These are phyloP conservation scores for Merops nubicus DNA, from an alignment of 2,113 vertebrate genomes.

Conservation along the genomic window DNA sequence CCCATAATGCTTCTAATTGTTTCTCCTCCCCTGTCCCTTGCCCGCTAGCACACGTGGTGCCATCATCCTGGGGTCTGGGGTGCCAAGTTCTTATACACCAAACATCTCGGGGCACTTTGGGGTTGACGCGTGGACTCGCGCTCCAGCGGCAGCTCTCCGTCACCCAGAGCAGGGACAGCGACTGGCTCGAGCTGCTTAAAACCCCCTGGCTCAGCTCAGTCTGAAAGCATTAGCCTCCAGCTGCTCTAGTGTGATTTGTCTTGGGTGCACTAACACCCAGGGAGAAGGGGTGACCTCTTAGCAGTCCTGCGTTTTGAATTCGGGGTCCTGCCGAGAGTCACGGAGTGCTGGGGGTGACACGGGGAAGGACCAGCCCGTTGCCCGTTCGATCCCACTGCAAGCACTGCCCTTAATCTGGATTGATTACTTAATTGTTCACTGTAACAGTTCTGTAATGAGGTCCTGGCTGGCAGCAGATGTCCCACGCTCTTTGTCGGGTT, in stretches of 20 bases:
- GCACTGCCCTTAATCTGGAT: not conserved
- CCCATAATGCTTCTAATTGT: not conserved
- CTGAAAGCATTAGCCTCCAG: not conserved
- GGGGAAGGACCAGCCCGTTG: not conserved
- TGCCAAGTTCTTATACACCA: not conserved
- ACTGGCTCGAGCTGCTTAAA: not conserved
- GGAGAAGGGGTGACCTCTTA: not conserved
- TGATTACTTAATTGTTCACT: not conserved
- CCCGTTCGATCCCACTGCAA: not conserved
- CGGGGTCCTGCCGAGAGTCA: not conserved
- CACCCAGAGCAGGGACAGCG: not conserved
- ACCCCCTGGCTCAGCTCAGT: not conserved
- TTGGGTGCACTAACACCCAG: not conserved
- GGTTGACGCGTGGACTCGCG: accelerated
- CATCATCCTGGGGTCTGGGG: accelerated
- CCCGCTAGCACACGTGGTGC: not conserved
- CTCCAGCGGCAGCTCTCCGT: not conserved
- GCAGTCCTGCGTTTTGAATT: not conserved
- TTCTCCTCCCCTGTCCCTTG: not conserved
- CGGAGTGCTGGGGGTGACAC: not conserved
- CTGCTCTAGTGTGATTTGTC: not conserved
- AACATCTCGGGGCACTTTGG: accelerated
- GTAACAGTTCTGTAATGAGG: not conserved
- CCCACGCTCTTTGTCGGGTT: not conserved
- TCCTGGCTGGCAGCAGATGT: not conserved